A percentile compares a stretch with the other conserved stretches of the same genome.
phyloP scores from a whole-genome alignment of 2,113 vertebrate genomes.

The Eclectus roratus region DNA sequence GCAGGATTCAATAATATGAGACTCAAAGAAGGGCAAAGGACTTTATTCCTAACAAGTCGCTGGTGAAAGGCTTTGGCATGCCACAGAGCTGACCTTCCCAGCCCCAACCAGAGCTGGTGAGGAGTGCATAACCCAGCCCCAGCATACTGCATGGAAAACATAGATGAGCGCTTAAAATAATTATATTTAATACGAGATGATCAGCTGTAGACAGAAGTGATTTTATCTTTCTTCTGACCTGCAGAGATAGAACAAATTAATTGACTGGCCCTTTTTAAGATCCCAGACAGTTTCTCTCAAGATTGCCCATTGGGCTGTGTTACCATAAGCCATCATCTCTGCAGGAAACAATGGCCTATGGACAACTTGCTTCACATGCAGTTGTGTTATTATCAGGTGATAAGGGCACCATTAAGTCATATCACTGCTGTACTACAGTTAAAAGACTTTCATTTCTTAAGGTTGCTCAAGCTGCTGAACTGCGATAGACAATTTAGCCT shows the following conservation, averaged over 20 bases:
- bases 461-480: conserved; percentile 33
- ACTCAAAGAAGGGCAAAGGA: not conserved
- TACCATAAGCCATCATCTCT: conserved; percentile 31
- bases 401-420: conserved; percentile 42
- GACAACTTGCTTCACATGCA: conserved; percentile 40
- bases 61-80: accelerated
- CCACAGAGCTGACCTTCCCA: accelerated
- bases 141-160: not conserved
- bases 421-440: not conserved
- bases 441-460: conserved; percentile 49
- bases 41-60: not conserved
- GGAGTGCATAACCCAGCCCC: accelerated
- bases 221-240: not conserved
- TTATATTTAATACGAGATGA: not conserved
- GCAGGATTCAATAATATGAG: not conserved
- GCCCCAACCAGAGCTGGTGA: accelerated
- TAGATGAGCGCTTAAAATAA: not conserved
- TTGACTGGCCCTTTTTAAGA: not conserved
- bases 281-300: not conserved
- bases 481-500: conserved; percentile 29
- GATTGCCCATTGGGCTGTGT: not conserved
- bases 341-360: conserved; percentile 22
- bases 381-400: conserved; percentile 46
- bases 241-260: conserved; percentile 10
- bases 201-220: not conserved